phyloP scores from a whole-genome alignment of 2,888 invertebrate genomes.

The Acleris laterana region DNA sequence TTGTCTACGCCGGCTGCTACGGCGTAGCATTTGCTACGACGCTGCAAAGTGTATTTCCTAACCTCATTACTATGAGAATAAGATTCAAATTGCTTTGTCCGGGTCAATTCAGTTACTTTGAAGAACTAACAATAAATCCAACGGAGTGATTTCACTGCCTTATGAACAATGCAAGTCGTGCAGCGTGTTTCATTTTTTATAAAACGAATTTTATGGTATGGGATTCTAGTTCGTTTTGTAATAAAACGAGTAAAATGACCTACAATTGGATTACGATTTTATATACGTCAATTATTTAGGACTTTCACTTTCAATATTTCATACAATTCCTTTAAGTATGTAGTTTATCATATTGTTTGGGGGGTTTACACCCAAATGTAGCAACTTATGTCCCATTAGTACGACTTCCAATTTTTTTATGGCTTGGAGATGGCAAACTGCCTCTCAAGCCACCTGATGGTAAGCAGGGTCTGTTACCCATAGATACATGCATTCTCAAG shows the following conservation, averaged over 20 bases:
- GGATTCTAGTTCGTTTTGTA: background rate
- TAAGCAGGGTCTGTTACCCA: too few relatives aligned
- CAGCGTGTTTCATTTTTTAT: background rate
- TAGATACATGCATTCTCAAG: too few relatives aligned
- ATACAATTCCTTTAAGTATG: too few relatives aligned
- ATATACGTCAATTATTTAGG: too few relatives aligned
- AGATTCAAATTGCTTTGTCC: constrained; percentile 1
- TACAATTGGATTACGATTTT: background rate
- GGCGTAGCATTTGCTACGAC: constrained; percentile 28
- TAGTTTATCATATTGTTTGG: too few relatives aligned
- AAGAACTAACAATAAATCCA: constrained; percentile 6
- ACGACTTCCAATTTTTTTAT: too few relatives aligned
- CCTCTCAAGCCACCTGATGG: too few relatives aligned
- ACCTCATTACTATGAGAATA: background rate
- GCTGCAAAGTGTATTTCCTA: background rate
- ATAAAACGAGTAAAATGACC: background rate
- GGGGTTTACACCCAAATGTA: too few relatives aligned
- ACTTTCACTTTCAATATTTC: too few relatives aligned
- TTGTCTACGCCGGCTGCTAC: constrained; percentile 37
- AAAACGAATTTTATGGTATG: background rate
- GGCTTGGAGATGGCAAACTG: too few relatives aligned
- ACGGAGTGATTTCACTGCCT: constrained; percentile 10
- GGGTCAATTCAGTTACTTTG: background rate
- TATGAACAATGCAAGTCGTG: constrained; percentile 13
- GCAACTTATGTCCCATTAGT: too few relatives aligned